Evolutionary conservation across 2,113 vertebrate species (phyloP).

Genomic region (Marmota monax): DNA sequence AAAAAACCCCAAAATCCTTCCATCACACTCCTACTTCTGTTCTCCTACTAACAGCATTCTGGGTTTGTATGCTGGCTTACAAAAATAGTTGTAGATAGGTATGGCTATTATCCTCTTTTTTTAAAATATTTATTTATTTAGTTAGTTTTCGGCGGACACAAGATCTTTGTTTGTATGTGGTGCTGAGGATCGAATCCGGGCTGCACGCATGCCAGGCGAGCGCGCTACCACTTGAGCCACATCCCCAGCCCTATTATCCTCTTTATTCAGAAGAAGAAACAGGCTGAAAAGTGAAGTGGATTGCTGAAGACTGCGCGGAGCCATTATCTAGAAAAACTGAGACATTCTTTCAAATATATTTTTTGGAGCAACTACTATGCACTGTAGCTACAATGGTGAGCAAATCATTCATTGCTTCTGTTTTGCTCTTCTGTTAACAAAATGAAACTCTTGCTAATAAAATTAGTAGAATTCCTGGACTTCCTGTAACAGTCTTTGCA

Average conservation of each 20-base stretch:
- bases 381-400: background rate
- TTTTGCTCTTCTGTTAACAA: background rate
- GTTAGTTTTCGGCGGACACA: no score
- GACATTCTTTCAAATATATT: background rate
- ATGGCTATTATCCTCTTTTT: background rate
- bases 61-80: background rate
- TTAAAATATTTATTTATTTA: no score
- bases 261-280: constrained; percentile 28
- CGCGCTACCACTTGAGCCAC: no score
- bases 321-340: background rate
- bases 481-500: background rate
- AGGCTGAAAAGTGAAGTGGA: background rate
- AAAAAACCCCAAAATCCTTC: background rate
- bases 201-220: no score
- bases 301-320: background rate
- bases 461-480: background rate
- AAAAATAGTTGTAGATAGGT: background rate
- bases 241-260: background rate
- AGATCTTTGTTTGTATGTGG: no score
- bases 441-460: background rate
- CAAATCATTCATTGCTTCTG: background rate
- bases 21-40: background rate
- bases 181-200: no score
- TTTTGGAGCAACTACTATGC: background rate
- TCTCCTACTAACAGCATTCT: background rate